phyloP scores from a whole-genome alignment of 1,140 invertebrate species.

The Heliconius eleuchia region DNA sequence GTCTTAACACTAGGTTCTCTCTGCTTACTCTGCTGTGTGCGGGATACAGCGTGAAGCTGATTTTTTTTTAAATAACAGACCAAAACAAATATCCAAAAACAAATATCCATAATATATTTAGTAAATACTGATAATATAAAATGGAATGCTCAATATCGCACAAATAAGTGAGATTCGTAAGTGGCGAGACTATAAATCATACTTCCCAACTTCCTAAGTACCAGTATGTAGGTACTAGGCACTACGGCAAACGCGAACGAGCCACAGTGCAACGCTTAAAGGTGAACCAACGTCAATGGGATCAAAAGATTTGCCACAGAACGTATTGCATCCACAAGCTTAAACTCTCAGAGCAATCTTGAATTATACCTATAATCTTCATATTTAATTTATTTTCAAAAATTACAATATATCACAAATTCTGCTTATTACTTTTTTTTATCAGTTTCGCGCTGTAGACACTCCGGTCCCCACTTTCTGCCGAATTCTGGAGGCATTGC shows the following conservation, averaged over 20 bases:
- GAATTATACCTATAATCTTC: slow-evolving; percentile 53
- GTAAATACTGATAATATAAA: neutral
- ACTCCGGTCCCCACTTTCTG: too few species aligned
- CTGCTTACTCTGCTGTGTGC: too few species aligned
- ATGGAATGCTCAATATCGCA: neutral
- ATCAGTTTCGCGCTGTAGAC: too few species aligned
- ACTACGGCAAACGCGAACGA: slow-evolving; percentile 10
- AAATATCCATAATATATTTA: neutral
- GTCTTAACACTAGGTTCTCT: too few species aligned
- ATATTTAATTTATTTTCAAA: slow-evolving; percentile 48
- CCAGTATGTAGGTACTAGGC: slow-evolving; percentile 20
- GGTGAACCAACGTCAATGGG: slow-evolving; percentile 47
- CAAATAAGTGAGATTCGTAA: neutral
- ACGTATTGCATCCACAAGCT: slow-evolving; percentile 56
- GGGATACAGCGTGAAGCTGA: too few species aligned
- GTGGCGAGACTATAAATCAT: slow-evolving; percentile 46
- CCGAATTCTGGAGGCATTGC: too few species aligned
- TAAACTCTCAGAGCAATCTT: slow-evolving; percentile 44
- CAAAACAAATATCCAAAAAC: neutral
- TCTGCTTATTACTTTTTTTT: neutral
- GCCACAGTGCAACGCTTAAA: slow-evolving; percentile 17
- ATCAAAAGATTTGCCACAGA: slow-evolving; percentile 60
- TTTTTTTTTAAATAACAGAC: too few species aligned
- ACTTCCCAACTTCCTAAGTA: slow-evolving; percentile 41
- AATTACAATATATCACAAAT: slow-evolving; percentile 44